phyloP scores from a whole-genome alignment of 2,113 vertebrate species.

The Poeciliopsis occidentalis region DNA sequence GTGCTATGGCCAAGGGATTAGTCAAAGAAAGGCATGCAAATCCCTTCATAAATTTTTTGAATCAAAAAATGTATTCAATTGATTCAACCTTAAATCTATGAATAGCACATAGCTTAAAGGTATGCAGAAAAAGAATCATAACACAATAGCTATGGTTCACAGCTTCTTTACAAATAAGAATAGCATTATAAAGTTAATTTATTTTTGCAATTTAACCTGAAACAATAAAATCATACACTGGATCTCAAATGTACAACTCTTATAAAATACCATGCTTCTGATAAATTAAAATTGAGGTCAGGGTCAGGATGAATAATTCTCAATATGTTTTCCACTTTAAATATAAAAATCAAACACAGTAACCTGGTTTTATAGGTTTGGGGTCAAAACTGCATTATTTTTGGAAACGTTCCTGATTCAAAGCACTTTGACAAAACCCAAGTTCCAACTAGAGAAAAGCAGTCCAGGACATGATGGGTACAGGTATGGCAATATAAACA shows the following conservation, averaged over 20 bases:
- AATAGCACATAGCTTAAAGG: conserved; percentile 36
- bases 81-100: conserved; percentile 12
- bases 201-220: background rate
- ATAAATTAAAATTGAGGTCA: too few relatives aligned
- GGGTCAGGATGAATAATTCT: too few relatives aligned
- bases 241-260: background rate
- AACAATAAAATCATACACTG: background rate
- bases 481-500: background rate
- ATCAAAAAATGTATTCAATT: conserved; percentile 28
- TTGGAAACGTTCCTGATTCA: background rate
- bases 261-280: background rate
- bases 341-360: too few relatives aligned
- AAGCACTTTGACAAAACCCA: background rate
- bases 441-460: background rate
- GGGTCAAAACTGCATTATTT: background rate
- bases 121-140: conserved; percentile 19
- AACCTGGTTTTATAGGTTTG: background rate
- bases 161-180: conserved; percentile 2
- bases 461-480: background rate
- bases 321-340: too few relatives aligned
- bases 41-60: conserved; percentile 59
- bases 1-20: conserved; percentile 63
- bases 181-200: background rate
- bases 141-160: conserved; percentile 22
- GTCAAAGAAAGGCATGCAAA: conserved; percentile 62